Conservation (phyloP, 2,797 vertebrate genomes). For the Muraenolepis orangiensis region DNA sequence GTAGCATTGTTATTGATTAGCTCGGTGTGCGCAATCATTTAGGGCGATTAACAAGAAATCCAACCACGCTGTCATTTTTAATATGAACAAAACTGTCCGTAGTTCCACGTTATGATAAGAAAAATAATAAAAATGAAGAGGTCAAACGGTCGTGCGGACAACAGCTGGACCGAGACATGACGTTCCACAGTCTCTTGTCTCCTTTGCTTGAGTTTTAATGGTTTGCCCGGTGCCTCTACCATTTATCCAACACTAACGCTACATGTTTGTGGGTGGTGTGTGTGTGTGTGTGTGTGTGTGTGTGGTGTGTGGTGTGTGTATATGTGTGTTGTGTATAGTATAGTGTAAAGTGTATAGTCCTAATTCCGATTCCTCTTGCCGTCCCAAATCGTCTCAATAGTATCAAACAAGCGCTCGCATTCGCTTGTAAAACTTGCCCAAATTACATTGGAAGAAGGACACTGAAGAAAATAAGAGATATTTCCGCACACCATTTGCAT, state of each 20-base stretch:
- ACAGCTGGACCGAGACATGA: neutral
- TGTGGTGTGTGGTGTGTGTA: too few species aligned
- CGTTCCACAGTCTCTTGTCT: neutral
- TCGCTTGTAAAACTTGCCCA: too few species aligned
- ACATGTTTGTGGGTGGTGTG: neutral
- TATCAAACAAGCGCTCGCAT: too few species aligned
- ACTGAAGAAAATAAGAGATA: too few species aligned
- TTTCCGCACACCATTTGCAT: too few species aligned
- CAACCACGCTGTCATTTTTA: neutral
- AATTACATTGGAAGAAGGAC: too few species aligned
- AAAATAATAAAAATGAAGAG: too few species aligned
- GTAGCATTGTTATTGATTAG: neutral
- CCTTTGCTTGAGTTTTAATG: neutral
- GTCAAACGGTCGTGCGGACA: neutral
- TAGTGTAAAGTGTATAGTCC: too few species aligned
- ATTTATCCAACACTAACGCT: neutral
- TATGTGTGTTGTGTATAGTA: too few species aligned
- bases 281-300: too few species aligned
- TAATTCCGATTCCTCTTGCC: too few species aligned
- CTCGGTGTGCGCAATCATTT: neutral
- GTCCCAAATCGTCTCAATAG: too few species aligned
- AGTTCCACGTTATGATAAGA: neutral
- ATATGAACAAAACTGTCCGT: neutral
- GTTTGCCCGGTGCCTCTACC: neutral
- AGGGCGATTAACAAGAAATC: neutral